phyloP scores from a whole-genome alignment of 1,140 invertebrate species.

The Anthonomus grandis region DNA sequence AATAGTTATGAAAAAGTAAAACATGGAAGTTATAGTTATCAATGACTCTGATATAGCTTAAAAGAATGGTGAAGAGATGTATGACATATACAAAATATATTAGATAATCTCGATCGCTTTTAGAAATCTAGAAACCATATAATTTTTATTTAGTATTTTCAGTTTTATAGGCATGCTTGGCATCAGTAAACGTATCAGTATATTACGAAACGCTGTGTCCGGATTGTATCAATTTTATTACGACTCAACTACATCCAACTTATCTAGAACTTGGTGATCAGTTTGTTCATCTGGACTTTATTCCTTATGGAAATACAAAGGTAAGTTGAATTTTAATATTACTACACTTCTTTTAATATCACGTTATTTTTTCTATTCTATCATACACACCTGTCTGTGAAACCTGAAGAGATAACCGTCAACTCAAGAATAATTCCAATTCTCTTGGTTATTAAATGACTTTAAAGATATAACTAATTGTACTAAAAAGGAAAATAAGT shows the following conservation, averaged over 20 bases:
- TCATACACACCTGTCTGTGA: neutral
- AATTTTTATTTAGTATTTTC: no score
- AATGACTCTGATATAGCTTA: no score
- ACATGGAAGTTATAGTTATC: no score
- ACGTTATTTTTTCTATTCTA: neutral
- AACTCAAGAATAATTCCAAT: neutral
- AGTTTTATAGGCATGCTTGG: no score
- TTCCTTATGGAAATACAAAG: constrained; percentile 75
- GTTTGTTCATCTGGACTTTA: constrained; percentile 52
- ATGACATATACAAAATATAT: no score
- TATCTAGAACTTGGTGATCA: constrained; percentile 41
- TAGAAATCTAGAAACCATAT: no score
- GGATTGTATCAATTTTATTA: constrained; percentile 48
- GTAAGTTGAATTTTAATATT: constrained; percentile 48
- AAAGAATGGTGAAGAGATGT: no score
- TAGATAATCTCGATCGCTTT: no score
- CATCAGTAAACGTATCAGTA: constrained; percentile 39
- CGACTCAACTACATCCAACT: constrained; percentile 42
- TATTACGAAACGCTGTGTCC: constrained; percentile 52
- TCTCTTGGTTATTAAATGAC: neutral
- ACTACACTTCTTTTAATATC: neutral
- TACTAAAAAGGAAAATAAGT: no score
- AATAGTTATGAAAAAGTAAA: no score
- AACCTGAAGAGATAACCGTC: neutral
- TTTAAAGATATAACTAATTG: no score